Conservation (phyloP, 53 echinoderm and acorn worm genomes). For the Paelopatides confundens region DNA sequence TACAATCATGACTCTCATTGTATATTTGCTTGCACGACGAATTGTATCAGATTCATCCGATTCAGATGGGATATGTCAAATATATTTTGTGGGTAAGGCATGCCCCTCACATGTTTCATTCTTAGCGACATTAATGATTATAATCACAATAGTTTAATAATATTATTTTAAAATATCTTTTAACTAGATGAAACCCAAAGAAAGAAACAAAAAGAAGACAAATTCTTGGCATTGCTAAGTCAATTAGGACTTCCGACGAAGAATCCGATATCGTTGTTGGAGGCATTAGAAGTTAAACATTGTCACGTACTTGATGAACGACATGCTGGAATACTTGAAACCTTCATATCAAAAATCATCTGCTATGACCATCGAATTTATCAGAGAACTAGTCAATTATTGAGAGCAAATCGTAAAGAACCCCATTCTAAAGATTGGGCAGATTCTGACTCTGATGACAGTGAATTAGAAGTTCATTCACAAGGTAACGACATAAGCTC, state of each 20-base stretch:
- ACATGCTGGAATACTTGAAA: background rate
- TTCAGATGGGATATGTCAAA: too few relatives aligned
- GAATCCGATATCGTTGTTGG: background rate
- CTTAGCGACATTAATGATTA: background rate
- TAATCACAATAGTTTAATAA: background rate
- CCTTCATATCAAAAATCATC: background rate
- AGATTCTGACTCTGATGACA: background rate
- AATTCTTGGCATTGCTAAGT: background rate
- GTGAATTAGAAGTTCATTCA: background rate
- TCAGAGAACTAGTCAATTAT: background rate
- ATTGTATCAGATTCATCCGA: too few relatives aligned
- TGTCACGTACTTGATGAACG: background rate
- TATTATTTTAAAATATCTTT: too few relatives aligned
- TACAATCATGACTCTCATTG: too few relatives aligned
- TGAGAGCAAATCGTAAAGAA: background rate
- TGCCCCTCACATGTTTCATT: background rate
- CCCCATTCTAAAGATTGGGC: background rate
- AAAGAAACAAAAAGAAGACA: background rate
- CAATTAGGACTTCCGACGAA: background rate
- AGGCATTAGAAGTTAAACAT: background rate
- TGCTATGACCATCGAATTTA: background rate
- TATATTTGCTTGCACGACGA: too few relatives aligned
- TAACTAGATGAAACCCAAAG: too few relatives aligned
- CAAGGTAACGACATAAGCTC: background rate
- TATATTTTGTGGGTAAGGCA: background rate